phyloP scores from a whole-genome alignment of 2,888 invertebrate species.

The Minunthozetes semirufus region DNA sequence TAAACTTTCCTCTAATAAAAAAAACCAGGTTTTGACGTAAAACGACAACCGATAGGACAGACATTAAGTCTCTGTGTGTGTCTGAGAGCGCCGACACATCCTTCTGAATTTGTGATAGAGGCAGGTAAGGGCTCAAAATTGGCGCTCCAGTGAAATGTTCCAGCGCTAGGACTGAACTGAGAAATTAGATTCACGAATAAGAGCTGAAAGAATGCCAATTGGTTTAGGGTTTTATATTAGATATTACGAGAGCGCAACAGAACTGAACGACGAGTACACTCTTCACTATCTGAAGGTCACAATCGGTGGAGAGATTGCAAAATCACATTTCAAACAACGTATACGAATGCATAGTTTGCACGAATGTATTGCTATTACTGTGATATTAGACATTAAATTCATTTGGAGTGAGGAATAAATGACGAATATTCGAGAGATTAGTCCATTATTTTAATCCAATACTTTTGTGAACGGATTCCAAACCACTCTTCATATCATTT shows the following conservation, averaged over 20 bases:
- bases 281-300: background rate
- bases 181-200: background rate
- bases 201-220: constrained; percentile 13
- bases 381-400: background rate
- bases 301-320: constrained; percentile 5
- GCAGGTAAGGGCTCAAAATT: background rate
- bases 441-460: background rate
- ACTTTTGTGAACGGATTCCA: background rate
- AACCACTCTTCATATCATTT: too few species aligned
- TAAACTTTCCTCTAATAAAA: too few species aligned
- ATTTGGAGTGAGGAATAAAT: background rate
- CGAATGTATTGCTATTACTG: background rate
- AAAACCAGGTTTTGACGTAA: too few species aligned
- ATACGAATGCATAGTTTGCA: background rate
- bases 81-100: too few species aligned
- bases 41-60: too few species aligned
- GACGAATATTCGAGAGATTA: background rate
- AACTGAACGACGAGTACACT: background rate
- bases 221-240: background rate
- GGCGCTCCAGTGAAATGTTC: constrained; percentile 8
- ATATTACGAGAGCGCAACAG: background rate
- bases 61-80: too few species aligned
- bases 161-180: background rate
- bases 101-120: too few species aligned
- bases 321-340: background rate